These are phyloP conservation scores for Cryptophagus acutangulus DNA, from an alignment of 2,888 invertebrate species.

Conservation along the genomic window DNA sequence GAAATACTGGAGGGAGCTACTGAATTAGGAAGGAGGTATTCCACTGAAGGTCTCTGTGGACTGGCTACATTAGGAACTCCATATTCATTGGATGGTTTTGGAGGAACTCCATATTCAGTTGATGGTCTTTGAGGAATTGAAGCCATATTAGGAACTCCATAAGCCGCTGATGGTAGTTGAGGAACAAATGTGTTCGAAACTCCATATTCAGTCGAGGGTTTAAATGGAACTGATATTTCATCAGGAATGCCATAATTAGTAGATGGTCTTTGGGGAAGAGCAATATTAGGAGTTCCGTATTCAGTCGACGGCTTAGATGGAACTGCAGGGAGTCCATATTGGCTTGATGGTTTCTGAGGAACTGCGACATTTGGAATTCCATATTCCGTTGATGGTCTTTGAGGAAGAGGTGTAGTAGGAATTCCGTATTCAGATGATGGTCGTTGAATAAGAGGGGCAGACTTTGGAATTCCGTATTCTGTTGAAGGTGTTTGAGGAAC, in stretches of 20 bases:
- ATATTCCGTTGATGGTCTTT: constrained; percentile 5
- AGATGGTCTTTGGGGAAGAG: not conserved
- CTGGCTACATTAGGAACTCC: constrained; percentile 5
- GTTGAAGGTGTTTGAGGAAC: constrained; percentile 4
- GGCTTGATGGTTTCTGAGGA: not conserved
- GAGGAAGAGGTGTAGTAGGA: not conserved
- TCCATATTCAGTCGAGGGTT: constrained; percentile 5
- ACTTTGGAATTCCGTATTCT: too few relatives aligned
- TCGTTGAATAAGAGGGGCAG: too few relatives aligned
- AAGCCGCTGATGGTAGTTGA: not conserved
- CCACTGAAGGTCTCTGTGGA: not conserved
- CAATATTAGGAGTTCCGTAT: not conserved
- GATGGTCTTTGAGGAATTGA: not conserved
- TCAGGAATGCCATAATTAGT: not conserved
- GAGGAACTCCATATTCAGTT: not conserved
- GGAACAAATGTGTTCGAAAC: too few relatives aligned
- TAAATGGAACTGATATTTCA: not conserved
- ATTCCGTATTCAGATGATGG: too few relatives aligned
- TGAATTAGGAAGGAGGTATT: constrained; percentile 5
- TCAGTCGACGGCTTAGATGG: too few relatives aligned
- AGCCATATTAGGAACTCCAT: too few relatives aligned
- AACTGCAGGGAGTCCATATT: constrained; percentile 9
- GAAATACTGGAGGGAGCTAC: too few relatives aligned
- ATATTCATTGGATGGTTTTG: constrained; percentile 6
- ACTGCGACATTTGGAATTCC: too few relatives aligned